Conservation (phyloP, 2,113 vertebrate genomes). For the Acrocephalus kingi region DNA sequence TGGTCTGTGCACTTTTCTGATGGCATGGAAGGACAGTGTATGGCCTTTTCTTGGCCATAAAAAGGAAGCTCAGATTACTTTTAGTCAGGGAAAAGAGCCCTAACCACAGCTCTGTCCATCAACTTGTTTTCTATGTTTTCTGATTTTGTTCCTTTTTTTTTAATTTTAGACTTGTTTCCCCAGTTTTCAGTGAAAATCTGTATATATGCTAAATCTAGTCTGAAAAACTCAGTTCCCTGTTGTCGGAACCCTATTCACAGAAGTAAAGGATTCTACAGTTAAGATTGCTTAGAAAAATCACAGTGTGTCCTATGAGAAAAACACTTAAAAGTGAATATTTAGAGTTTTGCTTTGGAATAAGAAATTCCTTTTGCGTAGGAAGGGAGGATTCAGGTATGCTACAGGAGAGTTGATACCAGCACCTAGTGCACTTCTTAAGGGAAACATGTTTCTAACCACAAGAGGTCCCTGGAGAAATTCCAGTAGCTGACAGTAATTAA, state of each 20-base stretch:
- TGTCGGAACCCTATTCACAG: neutral
- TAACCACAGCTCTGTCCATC: neutral
- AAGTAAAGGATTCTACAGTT: neutral
- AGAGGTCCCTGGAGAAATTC: slow-evolving; percentile 64
- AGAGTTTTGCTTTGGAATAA: neutral
- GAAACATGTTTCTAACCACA: slow-evolving; percentile 38
- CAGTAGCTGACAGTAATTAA: slow-evolving; percentile 66
- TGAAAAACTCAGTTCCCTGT: neutral
- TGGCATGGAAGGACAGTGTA: neutral
- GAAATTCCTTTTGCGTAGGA: neutral
- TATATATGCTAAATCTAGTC: neutral
- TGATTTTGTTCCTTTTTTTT: neutral
- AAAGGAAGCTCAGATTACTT: neutral
- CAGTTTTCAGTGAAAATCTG: neutral
- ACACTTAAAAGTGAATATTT: neutral
- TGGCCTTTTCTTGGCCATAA: neutral
- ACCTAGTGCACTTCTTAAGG: neutral
- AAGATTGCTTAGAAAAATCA: neutral
- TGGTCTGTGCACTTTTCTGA: neutral
- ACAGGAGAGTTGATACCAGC: neutral
- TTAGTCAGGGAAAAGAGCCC: accelerated
- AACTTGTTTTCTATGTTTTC: neutral
- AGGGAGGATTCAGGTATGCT: neutral
- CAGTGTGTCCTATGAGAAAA: neutral
- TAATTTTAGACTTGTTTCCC: neutral